Evolutionary conservation across 1,140 invertebrate genomes (phyloP).

Genomic region (Ips typographus): DNA sequence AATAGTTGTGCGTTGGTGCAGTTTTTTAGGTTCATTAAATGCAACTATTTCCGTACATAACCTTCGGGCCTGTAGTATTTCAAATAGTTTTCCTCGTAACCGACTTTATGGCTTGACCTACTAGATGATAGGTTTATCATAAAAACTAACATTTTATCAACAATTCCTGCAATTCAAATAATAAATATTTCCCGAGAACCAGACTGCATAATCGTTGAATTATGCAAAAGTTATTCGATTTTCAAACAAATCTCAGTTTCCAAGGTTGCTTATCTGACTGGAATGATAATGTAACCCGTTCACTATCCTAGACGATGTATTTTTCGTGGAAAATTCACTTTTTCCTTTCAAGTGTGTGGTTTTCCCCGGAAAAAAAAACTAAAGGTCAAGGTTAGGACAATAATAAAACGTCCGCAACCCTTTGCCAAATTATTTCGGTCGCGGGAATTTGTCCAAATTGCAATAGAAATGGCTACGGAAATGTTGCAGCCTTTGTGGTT

Average conservation of each 20-base stretch:
- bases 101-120: neutral
- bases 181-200: neutral
- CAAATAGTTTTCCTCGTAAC: conserved; percentile 1
- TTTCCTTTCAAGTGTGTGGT: too few species aligned
- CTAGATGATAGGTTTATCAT: too few species aligned
- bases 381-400: neutral
- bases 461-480: neutral
- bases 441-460: neutral
- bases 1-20: too few species aligned
- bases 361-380: too few species aligned
- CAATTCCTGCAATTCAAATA: too few species aligned
- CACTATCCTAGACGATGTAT: neutral
- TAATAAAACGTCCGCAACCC: neutral
- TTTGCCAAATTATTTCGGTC: conserved; percentile 1
- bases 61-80: neutral
- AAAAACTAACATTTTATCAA: too few species aligned
- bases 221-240: neutral
- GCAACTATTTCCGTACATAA: neutral
- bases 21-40: conserved; percentile 2
- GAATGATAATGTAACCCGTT: too few species aligned
- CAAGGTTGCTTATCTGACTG: neutral
- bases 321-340: neutral
- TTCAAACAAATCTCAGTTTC: neutral
- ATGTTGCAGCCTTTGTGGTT: conserved; percentile 1
- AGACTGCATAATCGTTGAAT: neutral